Base-by-base conservation (phyloP, 2,888 invertebrate genomes). In the Sinelater perroti region DNA sequence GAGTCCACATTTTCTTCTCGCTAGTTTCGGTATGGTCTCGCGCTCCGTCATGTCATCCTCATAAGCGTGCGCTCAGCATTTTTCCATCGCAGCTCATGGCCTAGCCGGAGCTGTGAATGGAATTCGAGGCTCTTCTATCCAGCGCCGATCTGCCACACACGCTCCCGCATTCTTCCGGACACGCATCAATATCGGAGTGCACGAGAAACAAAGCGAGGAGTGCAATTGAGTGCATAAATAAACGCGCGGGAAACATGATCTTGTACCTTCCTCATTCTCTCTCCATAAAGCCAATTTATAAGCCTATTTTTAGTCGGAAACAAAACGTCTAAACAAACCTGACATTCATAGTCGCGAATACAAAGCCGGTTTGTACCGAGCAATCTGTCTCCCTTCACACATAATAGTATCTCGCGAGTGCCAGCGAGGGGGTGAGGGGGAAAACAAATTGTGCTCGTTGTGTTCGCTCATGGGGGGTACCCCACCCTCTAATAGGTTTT, bases 381-480 rank as follows among this genome's bases (percentile, higher is more conserved):
- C 58, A 61, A 62, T 62, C 57, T 55, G 60, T 62, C 60, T 62
- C 57, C 42, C 60, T 59, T 59, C 38, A 55, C 52, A 52, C 51
- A 53, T 49, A 42, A 61, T 61, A 54, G 45, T 26, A 65, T 69
- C 45, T 61, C 64, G 42, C 51, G 58, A 42, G 38, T 56, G 33
- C 13, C 51, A 31, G 60, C 49, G 59, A 59, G 47, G 52, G 59
- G 52, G 51, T 35, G 30, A 58, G 56, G 62, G 63, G 65, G 65
- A 68, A 68, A 66, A 65, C 63, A 66, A 67, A 64, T 66, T 65
- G 67, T 63, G 63, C 62, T 65, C 61, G 67, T 67, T 62, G 66
- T 51, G 55, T 60, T 56, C 54, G 63, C 50, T 79, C 79, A 79
- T 78, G 79, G 77, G 78, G 77, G 74, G 68, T 64, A 63, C 60